phyloP scores from a whole-genome alignment of 2,888 invertebrate genomes.

The Drosophila macrothrix region DNA sequence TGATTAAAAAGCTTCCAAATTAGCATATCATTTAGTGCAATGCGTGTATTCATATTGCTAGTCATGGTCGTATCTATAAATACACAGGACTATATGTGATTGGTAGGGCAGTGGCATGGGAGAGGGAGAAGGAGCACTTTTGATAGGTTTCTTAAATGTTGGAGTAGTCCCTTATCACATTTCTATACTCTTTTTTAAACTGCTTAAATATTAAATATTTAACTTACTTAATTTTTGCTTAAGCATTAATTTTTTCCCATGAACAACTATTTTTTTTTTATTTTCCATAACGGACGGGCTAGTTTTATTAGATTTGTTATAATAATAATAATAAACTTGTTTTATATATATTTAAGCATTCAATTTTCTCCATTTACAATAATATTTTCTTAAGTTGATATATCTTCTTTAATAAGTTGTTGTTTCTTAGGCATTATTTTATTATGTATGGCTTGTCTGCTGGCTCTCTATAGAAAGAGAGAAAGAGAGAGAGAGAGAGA shows the following conservation, averaged over 20 bases:
- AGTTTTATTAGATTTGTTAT: neutral
- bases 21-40: constrained; percentile 74
- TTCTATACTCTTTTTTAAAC: neutral
- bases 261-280: neutral
- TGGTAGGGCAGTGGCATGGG: constrained; percentile 6
- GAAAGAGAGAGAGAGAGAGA: neutral
- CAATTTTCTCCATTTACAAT: neutral
- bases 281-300: fast-evolving
- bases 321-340: neutral
- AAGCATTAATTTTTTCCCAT: neutral
- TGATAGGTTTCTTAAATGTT: neutral
- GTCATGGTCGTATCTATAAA: constrained; percentile 60
- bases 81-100: constrained; percentile 37
- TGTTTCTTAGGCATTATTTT: constrained; percentile 27
- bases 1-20: constrained; percentile 78
- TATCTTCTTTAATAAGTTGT: constrained; percentile 14
- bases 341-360: neutral
- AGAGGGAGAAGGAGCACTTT: neutral
- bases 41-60: constrained; percentile 36
- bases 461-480: neutral
- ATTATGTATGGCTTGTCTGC: constrained; percentile 17
- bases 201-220: too few relatives aligned
- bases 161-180: neutral
- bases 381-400: constrained; percentile 22
- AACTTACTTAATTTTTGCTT: neutral